Base-by-base conservation (phyloP, 2,113 vertebrate genomes). In the Accipiter cooperii region DNA sequence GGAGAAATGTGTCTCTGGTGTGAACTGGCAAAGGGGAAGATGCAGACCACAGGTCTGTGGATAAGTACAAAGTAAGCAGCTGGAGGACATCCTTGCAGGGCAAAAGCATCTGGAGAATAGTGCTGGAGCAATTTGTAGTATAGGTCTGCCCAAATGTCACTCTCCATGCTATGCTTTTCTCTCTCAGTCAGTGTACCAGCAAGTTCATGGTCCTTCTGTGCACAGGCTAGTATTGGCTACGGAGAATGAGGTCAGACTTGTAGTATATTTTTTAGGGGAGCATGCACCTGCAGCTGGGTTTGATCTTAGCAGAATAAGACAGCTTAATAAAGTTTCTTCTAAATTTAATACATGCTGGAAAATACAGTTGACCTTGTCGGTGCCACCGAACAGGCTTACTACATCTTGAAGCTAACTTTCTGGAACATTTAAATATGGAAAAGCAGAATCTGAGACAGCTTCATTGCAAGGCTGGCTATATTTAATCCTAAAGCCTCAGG, bases 401-500 rank as follows among this genome's bases (percentile, higher is more conserved):
- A 79, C 49, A 38, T 84, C 70, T 83, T 57, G 40, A 87, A 93
- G 49, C 10, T 93, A 85, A 90, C 70, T 87, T 91, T 91, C 74
- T 76, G 91, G 49, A 87, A 87, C 61, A 34, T 85, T 94, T 90
- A 91, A 83, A 90, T 93, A 90, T 65, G 66, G 84, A 90, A 93
- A 74, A 96, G 33, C 58, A 5, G 13, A 73, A 44, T 40, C 60
- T 73, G 49, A 93, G 54, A 63, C 25, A 83, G 63, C 46, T 85
- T 76, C 75, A 61, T 57, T 83, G 78, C 63, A 85, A 76, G 44
- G 52, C 40, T 96, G 77, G 60, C 44, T 95, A 92, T 96, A 91
- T 95, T 94, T 94, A 96, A 91, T 95, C 44, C 28, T 61, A 90
- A 93, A 94, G 63, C 78, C 91, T 79, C 57, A 49, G 74, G 74